Conservation (phyloP, 2,113 vertebrate species). For the Oncorhynchus masou region DNA sequence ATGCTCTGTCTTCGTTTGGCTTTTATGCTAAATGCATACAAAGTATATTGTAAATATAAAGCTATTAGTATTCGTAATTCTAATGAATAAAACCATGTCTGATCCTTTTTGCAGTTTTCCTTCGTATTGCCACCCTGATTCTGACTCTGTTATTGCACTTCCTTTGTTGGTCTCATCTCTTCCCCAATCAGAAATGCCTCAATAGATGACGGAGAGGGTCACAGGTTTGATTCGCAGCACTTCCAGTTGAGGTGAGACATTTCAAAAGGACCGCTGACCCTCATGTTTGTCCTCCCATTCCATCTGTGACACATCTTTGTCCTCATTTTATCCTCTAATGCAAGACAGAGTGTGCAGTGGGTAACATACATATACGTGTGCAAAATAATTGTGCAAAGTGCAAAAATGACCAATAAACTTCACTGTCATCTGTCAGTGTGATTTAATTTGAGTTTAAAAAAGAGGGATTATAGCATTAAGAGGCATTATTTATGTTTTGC, state of each 20-base stretch:
- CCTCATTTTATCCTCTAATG: not conserved
- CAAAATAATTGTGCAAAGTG: too few species aligned
- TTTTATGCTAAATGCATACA: not conserved
- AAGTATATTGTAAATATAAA: not conserved
- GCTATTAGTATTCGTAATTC: not conserved
- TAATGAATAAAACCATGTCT: not conserved
- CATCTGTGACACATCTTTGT: not conserved
- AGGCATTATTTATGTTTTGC: too few species aligned
- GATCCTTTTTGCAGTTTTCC: not conserved
- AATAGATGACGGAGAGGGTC: slow-evolving; percentile 72
- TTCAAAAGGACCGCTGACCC: not conserved
- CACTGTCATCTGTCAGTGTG: too few species aligned
- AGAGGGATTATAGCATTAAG: too few species aligned
- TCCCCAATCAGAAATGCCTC: slow-evolving; percentile 70
- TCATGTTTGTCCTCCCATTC: not conserved
- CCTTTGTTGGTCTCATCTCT: slow-evolving; percentile 37
- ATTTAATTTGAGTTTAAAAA: too few species aligned
- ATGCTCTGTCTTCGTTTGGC: not conserved
- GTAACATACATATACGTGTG: too few species aligned
- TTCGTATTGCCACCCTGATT: not conserved
- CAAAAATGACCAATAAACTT: too few species aligned
- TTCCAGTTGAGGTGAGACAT: slow-evolving; percentile 76
- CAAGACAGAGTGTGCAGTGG: too few species aligned
- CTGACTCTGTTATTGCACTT: not conserved
- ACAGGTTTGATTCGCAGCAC: slow-evolving; percentile 75